Evolutionary conservation across 35 echinoderm and acorn worm species (phyloP).

Genomic region (Apostichopus parvimensis): DNA sequence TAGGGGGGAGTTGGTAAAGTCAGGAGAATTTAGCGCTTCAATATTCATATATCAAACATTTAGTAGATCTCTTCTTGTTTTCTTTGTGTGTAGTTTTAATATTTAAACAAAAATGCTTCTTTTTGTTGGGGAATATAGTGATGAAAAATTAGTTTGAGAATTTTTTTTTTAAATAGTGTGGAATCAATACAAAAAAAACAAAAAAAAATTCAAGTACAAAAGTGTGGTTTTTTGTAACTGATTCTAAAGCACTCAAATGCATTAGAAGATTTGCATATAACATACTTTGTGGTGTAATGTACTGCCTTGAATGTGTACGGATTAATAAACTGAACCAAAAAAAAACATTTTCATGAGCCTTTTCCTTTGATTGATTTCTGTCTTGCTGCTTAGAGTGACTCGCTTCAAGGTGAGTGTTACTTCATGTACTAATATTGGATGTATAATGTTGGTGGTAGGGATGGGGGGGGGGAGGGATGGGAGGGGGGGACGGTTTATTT

Average conservation of each 20-base stretch:
- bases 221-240: neutral
- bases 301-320: constrained; percentile 41
- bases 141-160: neutral
- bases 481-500: too few relatives aligned
- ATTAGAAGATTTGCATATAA: constrained; percentile 16
- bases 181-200: neutral
- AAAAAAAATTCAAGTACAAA: neutral
- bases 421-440: too few relatives aligned
- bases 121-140: neutral
- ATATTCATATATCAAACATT: neutral
- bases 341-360: neutral
- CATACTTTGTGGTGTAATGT: constrained; percentile 29
- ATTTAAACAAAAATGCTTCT: neutral
- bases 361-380: neutral
- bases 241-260: neutral
- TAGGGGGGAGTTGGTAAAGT: neutral
- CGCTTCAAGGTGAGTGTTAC: too few relatives aligned
- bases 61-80: neutral
- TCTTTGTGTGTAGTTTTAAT: constrained; percentile 37
- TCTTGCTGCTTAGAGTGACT: neutral
- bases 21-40: neutral
- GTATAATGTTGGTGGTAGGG: too few relatives aligned
- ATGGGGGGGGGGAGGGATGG: too few relatives aligned
- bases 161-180: neutral
- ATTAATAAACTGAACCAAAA: neutral